Evolutionary conservation across 2,113 vertebrate genomes (phyloP).

Genomic region (Cyanoderma ruficeps): DNA sequence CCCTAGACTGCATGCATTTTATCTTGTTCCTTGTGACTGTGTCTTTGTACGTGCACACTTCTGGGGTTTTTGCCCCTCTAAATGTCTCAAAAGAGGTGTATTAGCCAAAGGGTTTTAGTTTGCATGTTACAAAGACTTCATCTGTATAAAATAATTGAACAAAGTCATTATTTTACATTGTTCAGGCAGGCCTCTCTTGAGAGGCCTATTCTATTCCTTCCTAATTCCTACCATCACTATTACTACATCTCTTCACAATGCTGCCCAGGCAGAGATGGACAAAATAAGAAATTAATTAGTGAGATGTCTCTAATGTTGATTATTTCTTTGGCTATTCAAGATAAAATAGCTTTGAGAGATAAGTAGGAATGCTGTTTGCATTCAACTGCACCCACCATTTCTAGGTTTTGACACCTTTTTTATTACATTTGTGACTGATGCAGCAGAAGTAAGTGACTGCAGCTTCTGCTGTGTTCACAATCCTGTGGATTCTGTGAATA

Average conservation of each 20-base stretch:
- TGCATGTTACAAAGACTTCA: not conserved
- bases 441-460: not conserved
- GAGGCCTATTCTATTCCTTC: not conserved
- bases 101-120: not conserved
- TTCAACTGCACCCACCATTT: not conserved
- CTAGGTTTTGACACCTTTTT: not conserved
- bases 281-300: not conserved
- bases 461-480: not conserved
- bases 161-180: not conserved
- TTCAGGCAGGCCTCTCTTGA: not conserved
- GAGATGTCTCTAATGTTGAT: not conserved
- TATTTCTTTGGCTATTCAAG: not conserved
- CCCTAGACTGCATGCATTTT: not conserved
- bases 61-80: not conserved
- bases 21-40: not conserved
- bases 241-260: not conserved
- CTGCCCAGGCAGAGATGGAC: not conserved
- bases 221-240: not conserved
- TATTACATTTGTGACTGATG: not conserved
- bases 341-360: not conserved
- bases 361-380: not conserved
- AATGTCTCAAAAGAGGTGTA: not conserved
- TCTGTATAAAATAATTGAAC: not conserved
- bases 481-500: slow-evolving; percentile 15
- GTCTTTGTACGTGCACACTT: not conserved